Conservation (phyloP, 1,140 invertebrate species). For the Drosophila jambulina region DNA sequence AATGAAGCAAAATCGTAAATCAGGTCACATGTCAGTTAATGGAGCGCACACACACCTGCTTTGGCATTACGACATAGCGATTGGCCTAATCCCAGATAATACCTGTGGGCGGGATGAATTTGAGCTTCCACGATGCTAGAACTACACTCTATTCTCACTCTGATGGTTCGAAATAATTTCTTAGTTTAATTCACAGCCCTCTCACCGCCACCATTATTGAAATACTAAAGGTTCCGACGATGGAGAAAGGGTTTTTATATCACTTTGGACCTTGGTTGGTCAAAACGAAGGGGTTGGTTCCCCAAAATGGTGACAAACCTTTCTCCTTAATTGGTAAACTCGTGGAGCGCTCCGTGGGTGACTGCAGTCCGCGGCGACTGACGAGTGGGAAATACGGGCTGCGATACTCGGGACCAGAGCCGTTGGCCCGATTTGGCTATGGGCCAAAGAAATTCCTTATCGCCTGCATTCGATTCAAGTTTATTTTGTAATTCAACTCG, state of each 20-base stretch:
- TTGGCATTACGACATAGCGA: slow-evolving; percentile 5
- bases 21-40: slow-evolving; percentile 60
- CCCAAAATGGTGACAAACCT: slow-evolving; percentile 53
- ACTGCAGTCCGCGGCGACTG: slow-evolving; percentile 56
- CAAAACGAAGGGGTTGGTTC: background rate
- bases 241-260: slow-evolving; percentile 1
- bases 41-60: slow-evolving; percentile 7
- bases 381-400: slow-evolving; percentile 55
- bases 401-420: slow-evolving; percentile 22
- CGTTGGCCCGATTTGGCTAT: slow-evolving; percentile 62
- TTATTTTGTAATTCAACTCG: slow-evolving; percentile 75
- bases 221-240: background rate
- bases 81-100: background rate
- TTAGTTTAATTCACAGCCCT: background rate
- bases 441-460: slow-evolving; percentile 64
- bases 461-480: slow-evolving; percentile 70
- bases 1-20: slow-evolving; percentile 54
- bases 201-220: background rate
- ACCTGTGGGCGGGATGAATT: slow-evolving; percentile 2
- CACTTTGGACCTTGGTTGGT: background rate
- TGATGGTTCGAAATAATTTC: background rate
- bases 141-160: background rate
- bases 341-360: slow-evolving; percentile 18
- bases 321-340: slow-evolving; percentile 68
- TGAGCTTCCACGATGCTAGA: too few relatives aligned